Base-by-base conservation (phyloP, 1,140 invertebrate species). In the Drosophila malerkotliana region DNA sequence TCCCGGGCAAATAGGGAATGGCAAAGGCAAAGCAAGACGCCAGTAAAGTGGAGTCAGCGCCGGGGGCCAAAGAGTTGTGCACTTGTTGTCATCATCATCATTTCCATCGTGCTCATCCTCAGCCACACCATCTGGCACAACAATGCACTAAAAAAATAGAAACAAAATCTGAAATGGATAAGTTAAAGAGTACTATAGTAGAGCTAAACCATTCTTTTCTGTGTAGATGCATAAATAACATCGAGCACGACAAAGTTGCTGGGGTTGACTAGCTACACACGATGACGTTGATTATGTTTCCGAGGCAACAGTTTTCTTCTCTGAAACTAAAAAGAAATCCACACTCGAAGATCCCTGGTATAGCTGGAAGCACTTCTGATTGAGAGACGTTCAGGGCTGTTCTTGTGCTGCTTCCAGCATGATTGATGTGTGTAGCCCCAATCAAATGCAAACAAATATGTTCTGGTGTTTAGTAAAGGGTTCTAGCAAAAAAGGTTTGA, bases 61-160 rank as follows among this genome's bases (percentile, higher is more conserved):
- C 54, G 62, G 72, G 61, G 73, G 74, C 74, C 44, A 87, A 87
- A 81, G 81, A 69, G 81, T 87, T 85, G 82, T 84, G 80, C 80
- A 79, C 81, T 84, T 84, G 72, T 79, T 85, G 77, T 77, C 80
- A 62, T 84, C 79, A 83, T 80, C 61, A 57, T 77, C 58, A 56
- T 66, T 60, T 48, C 59, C 48, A 60, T 53, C 24, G 37, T 48
- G 32, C 48, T 44, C 67, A 41, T 37, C 62, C 28, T n/a, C 60
- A 45, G 48, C 7, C 47, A 39, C 76, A 56, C 72, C 78, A 56
- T 80, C 66, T 67, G 52, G 52, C n/a, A 39, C 39, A 58, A 47
- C 34, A 53, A 28, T 24, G n/a, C 63, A 63, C 45, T 10, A 21
- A 9, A 63, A 34, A 24, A 62, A n/a, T 0, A 2, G 6, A 15